A percentile compares a stretch with the other conserved stretches of the same genome.
phyloP scores from a whole-genome alignment of 2,888 invertebrate species.

The Cosmorhoe ocellata region DNA sequence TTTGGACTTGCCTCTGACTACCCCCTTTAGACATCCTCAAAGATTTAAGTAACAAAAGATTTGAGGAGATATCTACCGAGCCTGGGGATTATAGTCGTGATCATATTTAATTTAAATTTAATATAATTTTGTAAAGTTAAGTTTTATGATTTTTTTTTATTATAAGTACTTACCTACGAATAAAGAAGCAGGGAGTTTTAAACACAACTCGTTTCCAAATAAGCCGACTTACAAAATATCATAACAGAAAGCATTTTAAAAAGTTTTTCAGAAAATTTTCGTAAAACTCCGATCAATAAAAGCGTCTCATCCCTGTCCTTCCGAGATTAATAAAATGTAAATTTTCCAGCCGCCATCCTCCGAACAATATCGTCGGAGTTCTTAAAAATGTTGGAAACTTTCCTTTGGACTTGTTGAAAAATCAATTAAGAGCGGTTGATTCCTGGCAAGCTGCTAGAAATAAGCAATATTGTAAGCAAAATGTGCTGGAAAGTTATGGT shows the following conservation, averaged over 20 bases:
- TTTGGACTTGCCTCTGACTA: too few species aligned
- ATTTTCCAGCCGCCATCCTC: constrained; percentile 31
- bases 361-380: constrained; percentile 29
- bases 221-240: constrained; percentile 7
- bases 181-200: too few species aligned
- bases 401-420: constrained; percentile 29
- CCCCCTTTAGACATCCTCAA: too few species aligned
- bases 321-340: constrained; percentile 37
- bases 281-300: constrained; percentile 18
- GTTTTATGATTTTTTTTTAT: too few species aligned
- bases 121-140: too few species aligned
- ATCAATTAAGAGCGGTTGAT: constrained; percentile 21
- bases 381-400: constrained; percentile 29
- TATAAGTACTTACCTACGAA: too few species aligned
- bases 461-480: constrained; percentile 12
- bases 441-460: constrained; percentile 5
- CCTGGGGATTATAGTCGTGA: too few species aligned
- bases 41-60: too few species aligned
- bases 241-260: constrained; percentile 13
- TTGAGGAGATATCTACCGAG: too few species aligned
- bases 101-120: too few species aligned
- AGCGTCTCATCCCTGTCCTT: constrained; percentile 32
- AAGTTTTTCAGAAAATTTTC: constrained; percentile 20
- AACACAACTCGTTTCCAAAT: too few species aligned
- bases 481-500: constrained; percentile 6